Conservation (phyloP, 2,888 invertebrate species). For the Hololepta plana region DNA sequence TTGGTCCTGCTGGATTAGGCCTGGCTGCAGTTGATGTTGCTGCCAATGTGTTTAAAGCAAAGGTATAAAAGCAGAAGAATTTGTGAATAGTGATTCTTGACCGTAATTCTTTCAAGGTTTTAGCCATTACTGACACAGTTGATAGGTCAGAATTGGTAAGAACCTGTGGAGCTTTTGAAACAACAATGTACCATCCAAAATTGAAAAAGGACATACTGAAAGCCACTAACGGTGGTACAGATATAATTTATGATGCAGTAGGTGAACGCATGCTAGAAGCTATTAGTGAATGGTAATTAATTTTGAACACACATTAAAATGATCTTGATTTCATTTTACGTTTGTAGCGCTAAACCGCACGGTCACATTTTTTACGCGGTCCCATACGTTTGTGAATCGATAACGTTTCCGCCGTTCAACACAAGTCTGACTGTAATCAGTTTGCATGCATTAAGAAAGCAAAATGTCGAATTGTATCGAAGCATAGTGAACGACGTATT, state of each 20-base stretch:
- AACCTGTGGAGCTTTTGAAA: slow-evolving; percentile 42
- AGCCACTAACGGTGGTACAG: slow-evolving; percentile 36
- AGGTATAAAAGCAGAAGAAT: no score
- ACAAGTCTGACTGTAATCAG: slow-evolving; percentile 18
- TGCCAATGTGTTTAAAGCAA: slow-evolving; percentile 43
- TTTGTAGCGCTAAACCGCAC: slow-evolving; percentile 32
- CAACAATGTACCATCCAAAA: slow-evolving; percentile 38
- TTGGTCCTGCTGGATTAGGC: slow-evolving; percentile 42
- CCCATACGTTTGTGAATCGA: slow-evolving; percentile 14
- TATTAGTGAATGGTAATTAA: slow-evolving; percentile 34
- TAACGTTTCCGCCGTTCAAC: slow-evolving; percentile 18
- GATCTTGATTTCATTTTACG: slow-evolving; percentile 8
- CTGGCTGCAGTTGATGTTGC: slow-evolving; percentile 52
- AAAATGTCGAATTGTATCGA: slow-evolving; percentile 34
- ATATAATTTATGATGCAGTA: slow-evolving; percentile 44
- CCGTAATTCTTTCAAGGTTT: slow-evolving; percentile 35
- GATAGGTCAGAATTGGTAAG: slow-evolving; percentile 37
- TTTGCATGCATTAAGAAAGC: slow-evolving; percentile 22
- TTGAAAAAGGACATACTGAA: slow-evolving; percentile 34
- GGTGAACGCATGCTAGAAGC: slow-evolving; percentile 40
- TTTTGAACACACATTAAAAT: slow-evolving; percentile 4
- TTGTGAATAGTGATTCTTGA: slow-evolving; percentile 5
- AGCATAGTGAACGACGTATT: slow-evolving; percentile 31
- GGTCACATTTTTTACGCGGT: slow-evolving; percentile 27
- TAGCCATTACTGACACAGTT: slow-evolving; percentile 47